These are phyloP conservation scores for Callaeas wilsoni DNA, from an alignment of 2,113 vertebrate genomes.

Conservation along the genomic window DNA sequence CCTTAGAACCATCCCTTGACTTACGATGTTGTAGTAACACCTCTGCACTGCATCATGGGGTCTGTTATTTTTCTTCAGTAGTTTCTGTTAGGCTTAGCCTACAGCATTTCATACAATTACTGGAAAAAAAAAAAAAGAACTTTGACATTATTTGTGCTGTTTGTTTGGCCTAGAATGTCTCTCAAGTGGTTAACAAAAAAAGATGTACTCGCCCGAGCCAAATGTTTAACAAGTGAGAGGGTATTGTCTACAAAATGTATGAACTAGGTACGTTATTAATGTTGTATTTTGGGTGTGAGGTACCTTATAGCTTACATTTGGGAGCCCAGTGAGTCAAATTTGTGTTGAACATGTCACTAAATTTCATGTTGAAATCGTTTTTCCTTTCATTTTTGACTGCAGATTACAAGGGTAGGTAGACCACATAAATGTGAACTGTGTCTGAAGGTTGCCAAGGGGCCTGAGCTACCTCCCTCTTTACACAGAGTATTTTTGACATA, in stretches of 20 bases:
- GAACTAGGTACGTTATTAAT: constrained; percentile 36
- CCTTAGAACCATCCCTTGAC: constrained; percentile 75
- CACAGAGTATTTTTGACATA: constrained; percentile 38
- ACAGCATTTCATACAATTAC: constrained; percentile 43
- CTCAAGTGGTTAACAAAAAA: constrained; percentile 21
- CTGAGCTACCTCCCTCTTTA: constrained; percentile 45
- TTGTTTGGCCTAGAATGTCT: constrained; percentile 66
- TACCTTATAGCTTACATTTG: constrained; percentile 25
- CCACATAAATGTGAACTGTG: not conserved
- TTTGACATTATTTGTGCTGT: constrained; percentile 39
- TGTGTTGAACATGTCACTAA: not conserved
- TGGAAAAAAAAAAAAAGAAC: constrained; percentile 7
- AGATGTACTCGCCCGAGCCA: constrained; percentile 32
- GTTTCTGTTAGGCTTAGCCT: constrained; percentile 61
- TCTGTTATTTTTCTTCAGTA: constrained; percentile 54
- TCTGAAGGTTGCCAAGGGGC: not conserved
- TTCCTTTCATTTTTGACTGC: not conserved
- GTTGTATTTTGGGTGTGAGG: constrained; percentile 30
- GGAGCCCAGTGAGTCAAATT: not conserved
- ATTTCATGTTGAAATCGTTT: not conserved
- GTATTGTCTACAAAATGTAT: constrained; percentile 20
- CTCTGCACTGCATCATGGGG: constrained; percentile 82
- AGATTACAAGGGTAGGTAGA: not conserved
- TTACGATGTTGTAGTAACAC: constrained; percentile 67
- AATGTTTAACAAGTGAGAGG: constrained; percentile 42